Conservation (phyloP, 2,113 vertebrate genomes). For the Oryzias curvinotus region DNA sequence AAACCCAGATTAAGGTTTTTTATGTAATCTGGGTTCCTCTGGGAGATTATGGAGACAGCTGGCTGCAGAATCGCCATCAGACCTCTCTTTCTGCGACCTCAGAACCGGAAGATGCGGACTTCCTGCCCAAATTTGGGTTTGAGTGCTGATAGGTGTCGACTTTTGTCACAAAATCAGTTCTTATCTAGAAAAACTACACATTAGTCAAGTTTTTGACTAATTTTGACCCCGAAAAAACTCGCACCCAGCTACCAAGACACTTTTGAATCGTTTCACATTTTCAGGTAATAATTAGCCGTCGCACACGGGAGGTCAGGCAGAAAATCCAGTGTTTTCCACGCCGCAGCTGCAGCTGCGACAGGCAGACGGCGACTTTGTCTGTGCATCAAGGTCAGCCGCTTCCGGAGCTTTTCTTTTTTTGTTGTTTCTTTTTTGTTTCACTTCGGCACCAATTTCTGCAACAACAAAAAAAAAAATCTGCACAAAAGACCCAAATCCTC, state of each 20-base stretch:
- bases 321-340: not conserved
- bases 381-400: constrained; percentile 21
- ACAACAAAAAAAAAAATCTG: no score
- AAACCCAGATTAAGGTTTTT: constrained; percentile 75
- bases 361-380: constrained; percentile 23
- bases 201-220: no score
- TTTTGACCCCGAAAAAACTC: not conserved
- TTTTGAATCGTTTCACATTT: constrained; percentile 1
- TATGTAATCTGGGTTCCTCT: constrained; percentile 74
- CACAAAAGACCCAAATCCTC: no score
- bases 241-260: constrained; percentile 8
- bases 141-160: no score
- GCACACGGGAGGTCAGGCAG: not conserved
- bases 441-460: not conserved
- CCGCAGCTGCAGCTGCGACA: constrained; percentile 1
- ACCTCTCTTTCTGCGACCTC: constrained; percentile 48
- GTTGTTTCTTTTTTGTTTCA: constrained; percentile 8
- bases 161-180: no score
- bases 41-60: constrained; percentile 78
- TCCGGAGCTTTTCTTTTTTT: not conserved
- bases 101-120: no score
- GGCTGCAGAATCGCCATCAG: constrained; percentile 66
- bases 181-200: no score
- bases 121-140: no score
- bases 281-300: not conserved